Evolutionary conservation across 2,888 invertebrate species (phyloP), one percentile per base, ranked within the genome.

Genomic region (Cenopis cana): DNA sequence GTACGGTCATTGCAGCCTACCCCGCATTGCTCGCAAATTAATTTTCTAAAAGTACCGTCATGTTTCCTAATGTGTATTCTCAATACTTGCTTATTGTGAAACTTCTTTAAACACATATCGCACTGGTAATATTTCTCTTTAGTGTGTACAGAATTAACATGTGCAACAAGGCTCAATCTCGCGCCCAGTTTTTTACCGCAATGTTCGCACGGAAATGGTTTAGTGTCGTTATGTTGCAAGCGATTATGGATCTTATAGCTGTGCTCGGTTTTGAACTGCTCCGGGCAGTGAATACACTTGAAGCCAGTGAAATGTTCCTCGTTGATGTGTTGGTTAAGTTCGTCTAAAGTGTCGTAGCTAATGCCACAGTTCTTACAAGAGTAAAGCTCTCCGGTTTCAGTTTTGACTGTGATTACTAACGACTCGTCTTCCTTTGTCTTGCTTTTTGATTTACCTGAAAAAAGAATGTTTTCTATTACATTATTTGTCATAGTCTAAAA

Each of bases 1-100:
- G 66, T 71, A 6, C 8, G 61, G 9, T 71, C 71, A 8, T 71
- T 71, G 11, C 71, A 67, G 0, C 55, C 55, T 0, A 67, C 55
- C 10, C 71, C 71, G 5, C 71, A 71, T 24, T 67, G 66, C 29
- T 71, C 71, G 3, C 71, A 71, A 18, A 71, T 71, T 1, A 71
- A 24, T 18, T 71, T 71, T 11, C 60, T 71, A 38, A 71, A 71
- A 2, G 66, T 71, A 2, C 71, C 71, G n/a, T 46, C 12, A 8
- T 71, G 71, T 11, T 71, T 71, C 6, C 6, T 49, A 9, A 71
- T n/a, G 50, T 71, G 71, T 49, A 71, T 56, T 14, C 18, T 55
- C 17, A 71, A 46, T 0, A 67, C 50, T 8, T 54, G 60, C 11
- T 71, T 71, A 36, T n/a, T 60, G 9, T 71, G 49, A 12, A 71